Conservation (phyloP, 2,888 invertebrate species). For the Ferrisia virgata region DNA sequence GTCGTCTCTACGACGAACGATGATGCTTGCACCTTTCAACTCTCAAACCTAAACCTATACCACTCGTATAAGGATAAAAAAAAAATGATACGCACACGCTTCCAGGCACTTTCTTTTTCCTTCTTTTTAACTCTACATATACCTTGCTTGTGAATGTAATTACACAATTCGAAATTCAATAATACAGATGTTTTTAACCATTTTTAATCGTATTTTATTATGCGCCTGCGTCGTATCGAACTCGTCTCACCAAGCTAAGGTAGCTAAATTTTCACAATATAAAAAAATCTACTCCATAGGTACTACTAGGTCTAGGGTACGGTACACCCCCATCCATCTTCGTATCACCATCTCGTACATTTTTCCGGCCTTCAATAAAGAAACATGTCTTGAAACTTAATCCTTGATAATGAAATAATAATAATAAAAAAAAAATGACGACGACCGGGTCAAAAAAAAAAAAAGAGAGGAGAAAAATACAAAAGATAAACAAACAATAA, state of each 20-base stretch:
- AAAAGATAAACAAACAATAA: slow-evolving; percentile 43
- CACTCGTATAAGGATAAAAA: background rate
- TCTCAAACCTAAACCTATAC: too few species aligned
- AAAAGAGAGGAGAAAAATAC: slow-evolving; percentile 21
- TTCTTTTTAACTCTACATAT: too few species aligned
- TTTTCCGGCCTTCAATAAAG: slow-evolving; percentile 7
- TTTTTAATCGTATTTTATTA: too few species aligned
- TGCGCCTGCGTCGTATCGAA: too few species aligned
- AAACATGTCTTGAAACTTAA: slow-evolving; percentile 2
- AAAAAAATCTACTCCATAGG: too few species aligned
- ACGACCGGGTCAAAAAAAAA: background rate
- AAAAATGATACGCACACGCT: background rate
- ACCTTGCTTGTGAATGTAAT: too few species aligned
- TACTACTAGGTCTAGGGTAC: too few species aligned
- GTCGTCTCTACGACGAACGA: background rate
- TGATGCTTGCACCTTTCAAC: background rate
- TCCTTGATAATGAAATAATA: slow-evolving; percentile 25
- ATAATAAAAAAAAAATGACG: slow-evolving; percentile 30
- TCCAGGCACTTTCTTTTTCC: background rate
- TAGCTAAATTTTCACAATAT: background rate
- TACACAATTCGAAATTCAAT: background rate
- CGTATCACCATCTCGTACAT: background rate
- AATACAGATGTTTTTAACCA: background rate
- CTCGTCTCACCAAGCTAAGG: too few species aligned
- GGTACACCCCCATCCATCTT: background rate